Evolutionary conservation across 2,888 invertebrate species (phyloP).

Genomic region (Sarcophaga carnaria): DNA sequence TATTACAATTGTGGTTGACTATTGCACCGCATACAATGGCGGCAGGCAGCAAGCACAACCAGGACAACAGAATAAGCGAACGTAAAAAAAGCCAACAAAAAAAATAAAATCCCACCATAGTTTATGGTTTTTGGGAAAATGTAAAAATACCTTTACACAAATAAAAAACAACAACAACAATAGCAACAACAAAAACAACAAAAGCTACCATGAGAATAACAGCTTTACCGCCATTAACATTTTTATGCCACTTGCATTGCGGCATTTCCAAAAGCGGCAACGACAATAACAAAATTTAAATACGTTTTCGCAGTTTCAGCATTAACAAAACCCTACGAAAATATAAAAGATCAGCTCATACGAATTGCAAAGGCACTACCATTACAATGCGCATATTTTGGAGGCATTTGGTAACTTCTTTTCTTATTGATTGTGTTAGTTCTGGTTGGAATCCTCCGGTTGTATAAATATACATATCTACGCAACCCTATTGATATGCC

Average conservation of each 20-base stretch:
- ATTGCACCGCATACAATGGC: not conserved
- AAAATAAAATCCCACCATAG: slow-evolving; percentile 50
- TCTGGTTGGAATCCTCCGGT: too few species aligned
- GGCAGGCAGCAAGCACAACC: too few species aligned
- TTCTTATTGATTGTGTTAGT: too few species aligned
- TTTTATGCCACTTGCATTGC: slow-evolving; percentile 61
- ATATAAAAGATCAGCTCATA: not conserved
- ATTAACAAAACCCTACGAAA: slow-evolving; percentile 1
- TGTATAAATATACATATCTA: too few species aligned
- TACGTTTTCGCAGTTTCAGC: slow-evolving; percentile 53
- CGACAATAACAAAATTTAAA: slow-evolving; percentile 41
- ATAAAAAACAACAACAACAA: not conserved
- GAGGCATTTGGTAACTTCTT: too few species aligned
- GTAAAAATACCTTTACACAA: slow-evolving; percentile 28
- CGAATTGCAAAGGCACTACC: not conserved
- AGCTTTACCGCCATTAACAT: not conserved
- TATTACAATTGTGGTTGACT: slow-evolving; percentile 56
- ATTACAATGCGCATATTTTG: too few species aligned
- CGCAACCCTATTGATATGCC: too few species aligned
- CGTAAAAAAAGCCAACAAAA: not conserved
- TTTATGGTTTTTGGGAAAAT: slow-evolving; percentile 55
- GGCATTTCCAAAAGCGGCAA: slow-evolving; percentile 43
- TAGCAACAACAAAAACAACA: not conserved
- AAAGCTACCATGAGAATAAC: slow-evolving; percentile 3
- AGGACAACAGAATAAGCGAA: slow-evolving; percentile 21